Evolutionary conservation across 2,797 vertebrate genomes (phyloP), one percentile per base, ranked within the genome.

Genomic region (Prunella strophiata): DNA sequence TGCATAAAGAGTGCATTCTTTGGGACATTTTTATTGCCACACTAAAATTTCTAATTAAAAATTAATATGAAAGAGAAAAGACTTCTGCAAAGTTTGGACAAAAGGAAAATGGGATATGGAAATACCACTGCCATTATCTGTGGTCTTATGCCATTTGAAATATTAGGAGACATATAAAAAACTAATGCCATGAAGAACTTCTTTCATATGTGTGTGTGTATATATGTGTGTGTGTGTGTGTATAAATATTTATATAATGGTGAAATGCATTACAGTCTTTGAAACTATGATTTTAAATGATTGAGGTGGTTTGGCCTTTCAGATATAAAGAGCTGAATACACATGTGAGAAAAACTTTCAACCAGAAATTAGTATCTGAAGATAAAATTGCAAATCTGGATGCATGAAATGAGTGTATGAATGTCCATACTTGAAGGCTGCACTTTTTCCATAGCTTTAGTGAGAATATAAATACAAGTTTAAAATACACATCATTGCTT

Each of bases 11-110:
- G 30, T 91, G 11, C 51, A 48, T 93, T 95, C 85, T 71, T 90
- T 19, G 15, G 54, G 38, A 88, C 11, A 57, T 54, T 86, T 68
- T 93, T 93, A 90, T 73, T 62, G 72, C 50, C 65, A 65, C 25
- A 38, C 32, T 76, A 57, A 93, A 80, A 95, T 72, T 23, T 86
- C 26, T 76, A 84, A 75, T 93, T 93, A 93, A 79, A 92, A 97
- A 77, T 58, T 79, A 89, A 45, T 7, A 59, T 75, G 48, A 55
- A 84, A 85, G 43, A 91, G 73, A 78, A 85, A 77, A 66, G 54
- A 80, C 8, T 81, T 73, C 57, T 62, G 9, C 34, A 47, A 75
- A 81, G 43, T 93, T 95, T 7, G 11, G 23, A 70, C 54, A 71
- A 86, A 92, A 93, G 32, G 47, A 94, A 93, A 94, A 86, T 58